These are phyloP conservation scores for Arrhamphus sclerolepis DNA, from an alignment of 2,797 vertebrate species.

Conservation along the genomic window DNA sequence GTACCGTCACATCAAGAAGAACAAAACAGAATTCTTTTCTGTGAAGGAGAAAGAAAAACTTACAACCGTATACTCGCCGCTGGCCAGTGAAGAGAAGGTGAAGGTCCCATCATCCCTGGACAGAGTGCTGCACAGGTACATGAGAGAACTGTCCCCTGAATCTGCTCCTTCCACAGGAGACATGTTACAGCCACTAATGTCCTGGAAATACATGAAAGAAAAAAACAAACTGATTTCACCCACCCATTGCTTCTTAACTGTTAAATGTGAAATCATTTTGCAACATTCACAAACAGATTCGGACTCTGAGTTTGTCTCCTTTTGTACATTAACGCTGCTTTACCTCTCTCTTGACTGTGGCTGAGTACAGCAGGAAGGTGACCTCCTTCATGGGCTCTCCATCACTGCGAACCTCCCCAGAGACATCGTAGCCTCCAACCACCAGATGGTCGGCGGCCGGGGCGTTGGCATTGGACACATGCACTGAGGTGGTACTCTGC, in stretches of 20 bases:
- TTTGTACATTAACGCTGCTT: not conserved
- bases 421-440: constrained; percentile 94
- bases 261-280: too few species aligned
- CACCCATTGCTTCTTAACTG: too few species aligned
- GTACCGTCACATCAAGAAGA: not conserved
- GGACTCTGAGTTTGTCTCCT: not conserved
- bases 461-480: constrained; percentile 90
- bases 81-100: constrained; percentile 90
- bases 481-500: constrained; percentile 86
- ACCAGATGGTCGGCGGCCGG: constrained; percentile 85
- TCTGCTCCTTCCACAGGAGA: constrained; percentile 89
- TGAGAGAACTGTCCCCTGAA: constrained; percentile 80
- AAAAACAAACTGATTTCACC: not conserved
- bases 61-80: constrained; percentile 94
- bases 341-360: constrained; percentile 88
- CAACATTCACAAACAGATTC: too few species aligned
- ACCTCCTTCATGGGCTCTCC: constrained; percentile 98
- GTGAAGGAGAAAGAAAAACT: not conserved
- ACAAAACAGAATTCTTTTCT: not conserved
- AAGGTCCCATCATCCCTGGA: constrained; percentile 93
- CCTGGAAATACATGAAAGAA: too few species aligned
- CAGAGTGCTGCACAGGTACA: constrained; percentile 89
- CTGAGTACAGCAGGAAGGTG: constrained; percentile 95
- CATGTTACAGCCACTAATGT: constrained; percentile 87
- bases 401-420: constrained; percentile 94